Base-by-base conservation (phyloP, 2,113 vertebrate genomes). In the Prionailurus bengalensis region DNA sequence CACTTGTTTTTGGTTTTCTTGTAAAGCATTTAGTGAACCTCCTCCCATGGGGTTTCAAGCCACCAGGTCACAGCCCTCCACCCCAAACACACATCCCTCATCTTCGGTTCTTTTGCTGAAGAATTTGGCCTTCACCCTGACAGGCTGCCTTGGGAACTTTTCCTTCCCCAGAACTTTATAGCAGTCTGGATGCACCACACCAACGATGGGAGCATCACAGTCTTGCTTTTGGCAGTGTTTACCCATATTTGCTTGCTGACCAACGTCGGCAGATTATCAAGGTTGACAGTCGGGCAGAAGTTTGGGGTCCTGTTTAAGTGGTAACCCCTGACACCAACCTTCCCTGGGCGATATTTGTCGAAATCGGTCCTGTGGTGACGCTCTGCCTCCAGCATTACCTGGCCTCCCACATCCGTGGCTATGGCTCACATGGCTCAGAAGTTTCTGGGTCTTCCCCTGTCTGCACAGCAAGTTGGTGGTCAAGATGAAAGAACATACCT, bases 81-180 rank as follows among this genome's bases (percentile, higher is more conserved):
- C 10, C 58, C 58, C 19, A n/a, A 6, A 48, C 98, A 98, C 74
- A 98, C 99, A 48, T 98, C 98, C 94, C 98, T 99, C 95, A 98
- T 99, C 99, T 33, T 79, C 48, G 0, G 99, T 99, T 91, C 97
- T 82, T 87, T 99, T 97, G 93, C 99, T 99, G 98, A 99, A 99
- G 98, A 99, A 99, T 96, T 99, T 99, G 42, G 99, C 99, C 97
- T 99, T 99, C 90, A 99, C 98, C n/a, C 99, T 99, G 55, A 99
- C 98, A 0, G 99, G 99, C 98, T 99, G 99, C 93, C 99, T 99
- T 93, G 99, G 99, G 85, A 99, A 98, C 36, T 99, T 99, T 80
- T 99, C 99, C 98, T 99, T 99, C 61, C 99, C 99, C 91, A 99
- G 97, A 76, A 99, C 98, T 98, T 99, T 99, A 98, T 99, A 99